Evolutionary conservation across 2,113 vertebrate genomes (phyloP), one percentile per base, ranked within the genome.

Genomic region (Rhea pennata): DNA sequence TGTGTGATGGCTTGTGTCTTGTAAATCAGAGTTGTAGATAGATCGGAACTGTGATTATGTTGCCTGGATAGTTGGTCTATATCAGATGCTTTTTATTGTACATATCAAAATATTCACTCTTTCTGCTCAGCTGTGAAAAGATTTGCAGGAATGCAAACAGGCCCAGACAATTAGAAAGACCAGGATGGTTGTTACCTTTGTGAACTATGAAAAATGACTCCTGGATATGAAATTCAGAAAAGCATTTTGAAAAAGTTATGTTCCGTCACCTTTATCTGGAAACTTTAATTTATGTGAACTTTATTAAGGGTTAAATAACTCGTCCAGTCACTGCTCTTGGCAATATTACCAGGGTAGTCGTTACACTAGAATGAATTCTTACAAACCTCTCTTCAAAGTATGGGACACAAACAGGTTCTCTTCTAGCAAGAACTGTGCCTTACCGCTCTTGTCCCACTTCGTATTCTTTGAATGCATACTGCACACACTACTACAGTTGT

Each of bases 241-340:
- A 92, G 70, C 84, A 87, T 94, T 94, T 93, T 85, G 84, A 69
- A 96, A 74, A 95, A 96, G 70, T 80, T 88, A 33, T 90, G 81
- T 96, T 96, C 73, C 44, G 71, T 93, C 82, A 87, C 58, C 87
- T 80, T 79, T 81, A 40, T 50, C 27, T 83, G 71, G 84, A 78
- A 95, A 77, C 1, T 0, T 90, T 93, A 95, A 95, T 97, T 95
- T 91, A 87, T 80, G 88, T 92, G 91, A 89, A 31, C 82, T 89
- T 78, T 92, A 96, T 42, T 93, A 94, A 89, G 79, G 84, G 85
- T 88, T 92, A 92, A 95, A 96, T 93, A 95, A 93, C 93, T 95
- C 92, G 96, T 85, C 76, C 88, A 89, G 93, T 92, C 81, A 20
- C 94, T 85, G 94, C 92, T 95, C 36, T 95, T 95, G 94, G 91